Percentiles rank a stretch among this genome's conserved stretches.
phyloP scores from a whole-genome alignment of 2,888 invertebrate genomes.

The Argyra leucocephala region DNA sequence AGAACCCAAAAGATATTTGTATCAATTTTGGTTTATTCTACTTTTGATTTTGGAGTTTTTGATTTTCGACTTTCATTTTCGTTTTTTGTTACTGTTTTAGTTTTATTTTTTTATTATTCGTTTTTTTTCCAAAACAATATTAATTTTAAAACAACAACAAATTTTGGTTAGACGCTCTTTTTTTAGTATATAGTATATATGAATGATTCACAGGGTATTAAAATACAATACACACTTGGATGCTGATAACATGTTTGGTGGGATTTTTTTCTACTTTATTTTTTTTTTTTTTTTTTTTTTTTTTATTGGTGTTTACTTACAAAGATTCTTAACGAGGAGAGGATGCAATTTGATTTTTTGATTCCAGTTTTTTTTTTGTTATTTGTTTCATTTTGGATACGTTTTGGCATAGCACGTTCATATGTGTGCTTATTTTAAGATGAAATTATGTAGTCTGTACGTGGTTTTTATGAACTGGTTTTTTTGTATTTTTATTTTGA shows the following conservation, averaged over 20 bases:
- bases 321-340: not conserved
- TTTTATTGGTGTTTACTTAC: not conserved
- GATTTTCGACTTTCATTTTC: not conserved
- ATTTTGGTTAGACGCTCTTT: no score
- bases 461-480: no score
- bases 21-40: not conserved
- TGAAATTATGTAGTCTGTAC: not conserved
- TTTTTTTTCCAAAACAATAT: not conserved
- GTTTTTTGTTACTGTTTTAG: not conserved
- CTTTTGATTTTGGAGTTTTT: not conserved
- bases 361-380: no score
- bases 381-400: not conserved
- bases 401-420: not conserved
- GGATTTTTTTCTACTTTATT: not conserved
- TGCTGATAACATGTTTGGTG: slow-evolving; percentile 3
- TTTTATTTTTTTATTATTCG: not conserved
- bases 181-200: not conserved
- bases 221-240: not conserved
- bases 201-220: not conserved
- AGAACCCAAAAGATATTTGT: not conserved
- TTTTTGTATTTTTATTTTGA: not conserved
- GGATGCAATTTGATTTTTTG: not conserved
- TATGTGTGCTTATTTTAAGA: slow-evolving; percentile 2
- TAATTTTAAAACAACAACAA: not conserved
- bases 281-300: not conserved